Percentiles rank a stretch among this genome's conserved stretches.
Conservation (phyloP, 2,797 vertebrate species). For the Mustela erminea region DNA sequence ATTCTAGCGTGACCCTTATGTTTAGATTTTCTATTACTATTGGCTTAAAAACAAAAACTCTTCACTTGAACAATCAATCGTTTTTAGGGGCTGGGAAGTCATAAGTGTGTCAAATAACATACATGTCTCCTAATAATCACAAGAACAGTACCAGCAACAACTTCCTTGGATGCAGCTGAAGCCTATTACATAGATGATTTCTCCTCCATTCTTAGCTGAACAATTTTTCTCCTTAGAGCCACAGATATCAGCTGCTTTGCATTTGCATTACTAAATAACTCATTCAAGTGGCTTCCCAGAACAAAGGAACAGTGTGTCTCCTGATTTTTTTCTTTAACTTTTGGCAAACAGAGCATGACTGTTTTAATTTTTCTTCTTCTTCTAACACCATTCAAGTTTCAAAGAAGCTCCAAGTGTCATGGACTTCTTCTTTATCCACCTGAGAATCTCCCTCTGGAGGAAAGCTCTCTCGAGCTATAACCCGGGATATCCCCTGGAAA, state of each 20-base stretch:
- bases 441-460: neutral
- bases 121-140: neutral
- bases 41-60: neutral
- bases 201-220: neutral
- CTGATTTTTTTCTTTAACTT: neutral
- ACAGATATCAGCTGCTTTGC: conserved; percentile 1
- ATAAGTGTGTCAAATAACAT: neutral
- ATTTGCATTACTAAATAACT: conserved; percentile 45
- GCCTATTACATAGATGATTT: neutral
- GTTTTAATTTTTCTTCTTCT: neutral
- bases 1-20: neutral
- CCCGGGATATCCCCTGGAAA: neutral
- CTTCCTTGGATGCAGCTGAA: neutral
- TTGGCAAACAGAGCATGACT: neutral
- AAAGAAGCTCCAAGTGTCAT: neutral
- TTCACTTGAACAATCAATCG: neutral
- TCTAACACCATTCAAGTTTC: neutral
- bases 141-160: neutral
- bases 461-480: neutral
- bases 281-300: neutral
- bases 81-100: neutral
- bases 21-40: neutral
- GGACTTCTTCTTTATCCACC: neutral
- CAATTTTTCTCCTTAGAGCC: neutral
- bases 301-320: conserved; percentile 29